phyloP scores from a whole-genome alignment of 1,140 invertebrate genomes.

The Tigriopus japonicus region DNA sequence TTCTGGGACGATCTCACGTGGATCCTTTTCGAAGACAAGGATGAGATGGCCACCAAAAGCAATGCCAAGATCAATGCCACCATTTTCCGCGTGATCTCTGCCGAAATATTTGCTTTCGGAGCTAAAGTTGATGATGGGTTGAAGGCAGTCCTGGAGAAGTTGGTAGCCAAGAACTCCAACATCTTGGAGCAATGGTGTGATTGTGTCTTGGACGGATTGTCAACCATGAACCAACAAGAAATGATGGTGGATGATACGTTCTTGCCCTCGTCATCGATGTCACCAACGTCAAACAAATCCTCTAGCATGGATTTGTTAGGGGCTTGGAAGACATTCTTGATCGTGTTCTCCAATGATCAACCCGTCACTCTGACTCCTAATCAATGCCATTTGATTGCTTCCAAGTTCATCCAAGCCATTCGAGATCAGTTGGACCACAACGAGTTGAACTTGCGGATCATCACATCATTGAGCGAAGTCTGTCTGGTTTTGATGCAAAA shows the following conservation, averaged over 20 bases:
- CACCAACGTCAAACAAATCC: neutral
- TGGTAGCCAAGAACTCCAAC: neutral
- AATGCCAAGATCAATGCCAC: neutral
- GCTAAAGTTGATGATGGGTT: neutral
- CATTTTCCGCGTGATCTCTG: neutral
- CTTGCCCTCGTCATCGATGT: neutral
- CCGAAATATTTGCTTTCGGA: constrained; percentile 1
- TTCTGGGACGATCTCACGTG: neutral
- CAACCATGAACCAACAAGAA: neutral
- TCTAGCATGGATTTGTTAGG: neutral
- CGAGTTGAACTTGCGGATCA: neutral
- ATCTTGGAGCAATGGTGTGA: neutral
- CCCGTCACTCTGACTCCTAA: neutral
- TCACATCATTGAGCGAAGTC: neutral
- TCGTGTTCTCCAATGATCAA: constrained; percentile 4
- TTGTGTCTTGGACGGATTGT: neutral
- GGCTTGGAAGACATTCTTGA: constrained; percentile 4
- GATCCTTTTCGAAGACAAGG: neutral
- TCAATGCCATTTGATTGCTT: neutral
- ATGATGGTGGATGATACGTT: neutral
- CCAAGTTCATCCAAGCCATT: neutral
- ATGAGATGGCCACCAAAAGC: neutral
- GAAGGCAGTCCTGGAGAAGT: neutral
- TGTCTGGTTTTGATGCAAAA: constrained; percentile 4
- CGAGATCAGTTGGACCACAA: neutral